These are phyloP conservation scores for Cryptophagus acutangulus DNA, from an alignment of 2,888 invertebrate genomes.

Conservation along the genomic window DNA sequence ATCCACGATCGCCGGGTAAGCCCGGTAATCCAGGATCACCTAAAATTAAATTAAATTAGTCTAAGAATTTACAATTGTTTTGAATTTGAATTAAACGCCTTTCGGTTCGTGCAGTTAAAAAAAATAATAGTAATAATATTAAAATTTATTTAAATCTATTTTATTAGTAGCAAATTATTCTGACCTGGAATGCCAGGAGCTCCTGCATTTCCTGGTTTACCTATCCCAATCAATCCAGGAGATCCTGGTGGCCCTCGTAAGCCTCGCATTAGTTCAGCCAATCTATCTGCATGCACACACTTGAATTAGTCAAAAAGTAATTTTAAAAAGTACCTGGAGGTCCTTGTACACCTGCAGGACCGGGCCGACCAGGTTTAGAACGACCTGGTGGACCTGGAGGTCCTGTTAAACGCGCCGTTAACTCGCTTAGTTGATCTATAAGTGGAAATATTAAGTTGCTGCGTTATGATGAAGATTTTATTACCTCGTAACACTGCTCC, in stretches of 20 bases:
- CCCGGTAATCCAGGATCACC: constrained; percentile 65
- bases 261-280: constrained; percentile 55
- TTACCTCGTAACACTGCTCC: constrained; percentile 73
- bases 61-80: background rate
- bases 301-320: background rate
- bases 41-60: constrained; percentile 29
- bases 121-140: background rate
- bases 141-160: constrained; percentile 2
- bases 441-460: constrained; percentile 1
- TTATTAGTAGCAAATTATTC: constrained; percentile 11
- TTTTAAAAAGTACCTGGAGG: constrained; percentile 53
- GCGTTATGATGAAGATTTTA: background rate
- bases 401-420: constrained; percentile 59
- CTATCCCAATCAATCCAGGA: constrained; percentile 52
- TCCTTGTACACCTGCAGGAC: constrained; percentile 66
- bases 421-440: constrained; percentile 70
- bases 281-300: constrained; percentile 49
- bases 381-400: constrained; percentile 64
- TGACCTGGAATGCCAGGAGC: constrained; percentile 56
- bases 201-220: constrained; percentile 53
- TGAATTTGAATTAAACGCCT: background rate
- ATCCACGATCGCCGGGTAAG: constrained; percentile 60
- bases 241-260: constrained; percentile 68
- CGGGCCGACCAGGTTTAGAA: constrained; percentile 64
- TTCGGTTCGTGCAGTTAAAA: constrained; percentile 1